These are phyloP conservation scores for Novumbra hubbsi DNA, from an alignment of 2,797 vertebrate species.

Conservation along the genomic window DNA sequence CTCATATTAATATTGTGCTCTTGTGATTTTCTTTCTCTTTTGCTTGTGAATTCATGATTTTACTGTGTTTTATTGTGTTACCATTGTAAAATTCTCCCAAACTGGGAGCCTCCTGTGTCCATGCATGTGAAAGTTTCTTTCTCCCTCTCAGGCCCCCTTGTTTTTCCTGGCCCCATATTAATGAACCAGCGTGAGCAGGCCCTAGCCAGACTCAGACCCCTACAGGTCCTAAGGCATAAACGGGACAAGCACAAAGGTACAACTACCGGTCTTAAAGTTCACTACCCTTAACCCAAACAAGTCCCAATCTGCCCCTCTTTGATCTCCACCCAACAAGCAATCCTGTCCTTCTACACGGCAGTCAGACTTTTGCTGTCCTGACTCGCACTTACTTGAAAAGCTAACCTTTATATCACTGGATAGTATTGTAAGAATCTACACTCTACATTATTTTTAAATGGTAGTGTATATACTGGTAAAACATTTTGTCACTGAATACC, in stretches of 20 bases:
- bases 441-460: not conserved
- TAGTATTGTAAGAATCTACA: constrained; percentile 28
- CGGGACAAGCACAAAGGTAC: constrained; percentile 99
- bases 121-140: constrained; percentile 99
- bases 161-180: constrained; percentile 98
- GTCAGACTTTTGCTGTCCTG: constrained; percentile 40
- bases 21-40: constrained; percentile 51
- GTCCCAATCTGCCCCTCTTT: constrained; percentile 69
- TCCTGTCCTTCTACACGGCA: constrained; percentile 66
- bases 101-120: constrained; percentile 89
- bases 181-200: constrained; percentile 99
- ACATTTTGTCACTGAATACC: not conserved
- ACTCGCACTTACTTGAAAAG: constrained; percentile 66
- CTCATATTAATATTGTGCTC: constrained; percentile 44
- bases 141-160: constrained; percentile 98
- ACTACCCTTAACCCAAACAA: constrained; percentile 77
- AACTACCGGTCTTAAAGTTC: constrained; percentile 78
- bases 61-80: constrained; percentile 47
- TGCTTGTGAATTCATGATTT: constrained; percentile 18
- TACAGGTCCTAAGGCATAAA: constrained; percentile 98
- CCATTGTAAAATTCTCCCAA: constrained; percentile 75
- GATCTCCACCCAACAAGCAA: constrained; percentile 63
- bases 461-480: not conserved
- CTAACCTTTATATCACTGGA: constrained; percentile 30
- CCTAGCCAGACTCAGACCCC: constrained; percentile 99